Evolutionary conservation across 2,888 invertebrate genomes (phyloP).

Genomic region (Pseudeuparius sepicola): DNA sequence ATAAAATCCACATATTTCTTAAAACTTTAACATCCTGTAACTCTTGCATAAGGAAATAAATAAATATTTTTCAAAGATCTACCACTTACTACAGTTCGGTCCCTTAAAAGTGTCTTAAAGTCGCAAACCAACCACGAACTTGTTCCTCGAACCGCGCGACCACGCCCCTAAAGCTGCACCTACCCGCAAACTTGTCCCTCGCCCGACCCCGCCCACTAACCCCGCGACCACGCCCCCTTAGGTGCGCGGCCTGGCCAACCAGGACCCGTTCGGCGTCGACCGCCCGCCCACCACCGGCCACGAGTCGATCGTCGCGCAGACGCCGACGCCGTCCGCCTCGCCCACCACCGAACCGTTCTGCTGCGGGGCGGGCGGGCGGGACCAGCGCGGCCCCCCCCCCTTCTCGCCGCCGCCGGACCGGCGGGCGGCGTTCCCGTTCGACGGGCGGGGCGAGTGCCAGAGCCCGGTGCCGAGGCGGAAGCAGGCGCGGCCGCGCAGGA

Average conservation of each 20-base stretch:
- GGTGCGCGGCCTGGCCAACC: conserved; percentile 20
- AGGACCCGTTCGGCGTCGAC: conserved; percentile 32
- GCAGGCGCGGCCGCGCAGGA: conserved; percentile 73
- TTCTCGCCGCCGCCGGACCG: neutral
- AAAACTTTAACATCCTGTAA: too few species aligned
- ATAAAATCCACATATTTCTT: too few species aligned
- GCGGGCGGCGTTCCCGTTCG: conserved; percentile 30
- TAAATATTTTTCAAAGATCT: too few species aligned
- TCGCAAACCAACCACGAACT: too few species aligned
- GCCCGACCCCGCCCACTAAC: too few species aligned
- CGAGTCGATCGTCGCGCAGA: conserved; percentile 33
- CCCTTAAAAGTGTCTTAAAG: too few species aligned
- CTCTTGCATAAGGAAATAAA: too few species aligned
- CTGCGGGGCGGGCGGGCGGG: neutral
- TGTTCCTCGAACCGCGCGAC: too few species aligned
- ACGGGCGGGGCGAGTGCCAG: conserved; percentile 46
- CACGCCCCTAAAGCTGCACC: too few species aligned
- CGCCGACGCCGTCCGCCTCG: conserved; percentile 39
- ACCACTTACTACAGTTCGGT: too few species aligned
- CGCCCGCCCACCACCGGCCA: conserved; percentile 35
- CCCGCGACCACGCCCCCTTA: too few species aligned
- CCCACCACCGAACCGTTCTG: conserved; percentile 38
- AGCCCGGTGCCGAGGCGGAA: conserved; percentile 78
- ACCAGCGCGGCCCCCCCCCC: neutral
- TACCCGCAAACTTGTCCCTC: too few species aligned